Evolutionary conservation across 2,888 invertebrate species (phyloP).

Genomic region (Gymnocheta viridis): DNA sequence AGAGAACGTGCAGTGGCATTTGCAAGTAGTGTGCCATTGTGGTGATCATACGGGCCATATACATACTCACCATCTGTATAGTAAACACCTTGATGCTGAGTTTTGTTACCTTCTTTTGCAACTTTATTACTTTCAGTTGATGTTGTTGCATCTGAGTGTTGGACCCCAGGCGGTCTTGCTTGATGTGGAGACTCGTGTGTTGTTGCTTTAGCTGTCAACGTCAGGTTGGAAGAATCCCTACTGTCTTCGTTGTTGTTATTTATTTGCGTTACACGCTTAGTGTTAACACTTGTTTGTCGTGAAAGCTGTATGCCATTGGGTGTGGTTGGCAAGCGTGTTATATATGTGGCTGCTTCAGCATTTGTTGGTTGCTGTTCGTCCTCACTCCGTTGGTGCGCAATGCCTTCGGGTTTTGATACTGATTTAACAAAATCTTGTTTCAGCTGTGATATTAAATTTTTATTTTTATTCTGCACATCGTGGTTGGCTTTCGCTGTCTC

Average conservation of each 20-base stretch:
- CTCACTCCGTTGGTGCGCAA: constrained; percentile 3
- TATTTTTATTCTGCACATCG: constrained; percentile 28
- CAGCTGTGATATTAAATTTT: constrained; percentile 48
- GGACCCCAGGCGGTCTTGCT: constrained; percentile 30
- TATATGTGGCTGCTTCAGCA: constrained; percentile 44
- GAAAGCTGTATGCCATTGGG: constrained; percentile 66
- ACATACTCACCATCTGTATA: constrained; percentile 76
- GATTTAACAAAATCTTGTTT: constrained; percentile 31
- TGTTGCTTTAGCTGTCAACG: constrained; percentile 27
- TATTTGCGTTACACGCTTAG: constrained; percentile 64
- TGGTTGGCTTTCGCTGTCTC: neutral
- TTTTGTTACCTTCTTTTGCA: constrained; percentile 30
- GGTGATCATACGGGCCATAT: constrained; percentile 72
- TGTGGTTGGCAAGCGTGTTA: constrained; percentile 66
- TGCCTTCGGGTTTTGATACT: neutral
- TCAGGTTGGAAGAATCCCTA: neutral
- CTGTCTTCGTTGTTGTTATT: constrained; percentile 59
- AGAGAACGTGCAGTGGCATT: constrained; percentile 20
- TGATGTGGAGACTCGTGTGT: constrained; percentile 58
- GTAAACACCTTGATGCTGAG: constrained; percentile 73
- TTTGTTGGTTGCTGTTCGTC: constrained; percentile 19
- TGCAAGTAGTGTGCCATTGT: constrained; percentile 22
- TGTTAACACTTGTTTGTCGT: constrained; percentile 53
- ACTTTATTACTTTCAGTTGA: constrained; percentile 23
- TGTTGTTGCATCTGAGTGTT: constrained; percentile 54